Percentiles rank a stretch among this genome's conserved stretches.
These are phyloP conservation scores for Mesocricetus auratus DNA, from an alignment of 2,113 vertebrate species.

Conservation along the genomic window DNA sequence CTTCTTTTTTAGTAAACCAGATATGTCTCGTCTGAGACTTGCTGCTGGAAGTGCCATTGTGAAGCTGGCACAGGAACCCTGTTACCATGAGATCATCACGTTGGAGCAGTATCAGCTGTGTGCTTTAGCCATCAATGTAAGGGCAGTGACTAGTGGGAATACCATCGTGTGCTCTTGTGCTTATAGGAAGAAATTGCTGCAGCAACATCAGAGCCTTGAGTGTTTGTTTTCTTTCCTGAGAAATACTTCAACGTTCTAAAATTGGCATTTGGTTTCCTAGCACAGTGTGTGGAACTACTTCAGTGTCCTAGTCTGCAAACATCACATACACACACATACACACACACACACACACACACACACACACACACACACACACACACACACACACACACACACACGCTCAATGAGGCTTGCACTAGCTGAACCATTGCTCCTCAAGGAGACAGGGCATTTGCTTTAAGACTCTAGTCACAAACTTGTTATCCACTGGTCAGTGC, in stretches of 20 bases:
- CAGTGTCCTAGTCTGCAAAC: background rate
- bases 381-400: too few relatives aligned
- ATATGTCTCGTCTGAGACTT: constrained; percentile 97
- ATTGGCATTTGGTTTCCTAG: background rate
- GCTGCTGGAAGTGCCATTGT: constrained; percentile 96
- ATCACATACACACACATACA: too few relatives aligned
- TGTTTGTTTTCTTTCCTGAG: constrained; percentile 16
- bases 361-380: too few relatives aligned
- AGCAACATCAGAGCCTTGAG: constrained; percentile 4
- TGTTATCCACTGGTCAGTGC: background rate
- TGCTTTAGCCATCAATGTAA: constrained; percentile 98
- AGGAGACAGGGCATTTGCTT: background rate
- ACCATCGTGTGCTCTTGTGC: background rate
- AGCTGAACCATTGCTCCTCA: background rate
- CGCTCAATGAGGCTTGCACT: background rate
- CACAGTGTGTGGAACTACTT: background rate
- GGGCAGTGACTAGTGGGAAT: constrained; percentile 61
- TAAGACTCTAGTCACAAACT: background rate
- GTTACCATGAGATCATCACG: constrained; percentile 99
- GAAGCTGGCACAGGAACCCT: constrained; percentile 98
- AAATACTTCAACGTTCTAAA: constrained; percentile 46
- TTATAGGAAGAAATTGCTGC: constrained; percentile 26
- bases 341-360: too few relatives aligned
- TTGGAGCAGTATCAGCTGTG: constrained; percentile 99
- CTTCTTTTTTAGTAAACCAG: constrained; percentile 94